Base-by-base conservation (phyloP, 2,888 invertebrate species). In the Noctua fimbriata region DNA sequence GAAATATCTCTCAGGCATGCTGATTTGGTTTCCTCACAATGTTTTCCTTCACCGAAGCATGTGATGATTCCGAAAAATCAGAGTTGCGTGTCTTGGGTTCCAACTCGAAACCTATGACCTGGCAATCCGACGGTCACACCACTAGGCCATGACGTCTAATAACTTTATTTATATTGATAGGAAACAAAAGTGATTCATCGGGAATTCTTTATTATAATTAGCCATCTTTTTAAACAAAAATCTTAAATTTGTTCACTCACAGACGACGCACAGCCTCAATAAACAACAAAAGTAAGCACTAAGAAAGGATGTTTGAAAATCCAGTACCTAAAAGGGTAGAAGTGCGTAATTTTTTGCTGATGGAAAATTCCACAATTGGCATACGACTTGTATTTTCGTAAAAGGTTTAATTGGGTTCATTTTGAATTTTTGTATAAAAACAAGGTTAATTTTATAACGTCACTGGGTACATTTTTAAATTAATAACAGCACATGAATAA, bases 401-500 rank as follows among this genome's bases (percentile, higher is more conserved):
- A 32, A 65, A 36, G 1, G 65, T 36, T 21, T 9, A 65, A 65
- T 36, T 7, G 18, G 41, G 73, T 10, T 28, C 24, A 14, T 49
- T 36, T 49, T 41, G 21, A 28, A 12, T 47, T 36, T 47, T 21
- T 1, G 28, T 0, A 14, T 21, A 12, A 36, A 78, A 65, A 36
- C 41, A n/a, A 7, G n/a, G 16, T 2, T 6, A 12, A 63, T 52
- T 44, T 60, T 32, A 24, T 60, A 47, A 52, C 32, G 65, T 70
- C 14, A 65, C 36, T 36, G 63, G 63, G 21, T 24, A 28, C 44
- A 52, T 21, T 55, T 69, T 77, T 55, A 55, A 66, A 81, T 82
- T 86, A 66, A 73, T 80, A 60, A 63, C 66, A 69, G n/a, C 16
- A 63, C 67, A 72, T 58, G 47, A 78, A 69, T 77, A 78, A 86